phyloP scores from a whole-genome alignment of 2,797 vertebrate genomes.

The Trichosurus vulpecula region DNA sequence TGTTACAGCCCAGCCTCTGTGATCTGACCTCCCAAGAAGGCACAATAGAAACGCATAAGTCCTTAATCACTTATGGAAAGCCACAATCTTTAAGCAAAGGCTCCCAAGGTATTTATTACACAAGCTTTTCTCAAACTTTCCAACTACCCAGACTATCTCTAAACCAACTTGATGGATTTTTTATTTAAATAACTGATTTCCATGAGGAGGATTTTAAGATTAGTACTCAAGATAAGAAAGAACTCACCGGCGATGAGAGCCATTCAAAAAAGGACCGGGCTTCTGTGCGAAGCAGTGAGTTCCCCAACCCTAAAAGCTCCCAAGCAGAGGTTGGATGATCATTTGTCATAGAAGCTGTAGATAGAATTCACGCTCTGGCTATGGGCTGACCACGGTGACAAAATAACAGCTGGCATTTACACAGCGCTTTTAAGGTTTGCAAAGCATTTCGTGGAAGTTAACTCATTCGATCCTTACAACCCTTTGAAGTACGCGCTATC shows the following conservation, averaged over 20 bases:
- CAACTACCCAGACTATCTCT: background rate
- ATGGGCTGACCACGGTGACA: background rate
- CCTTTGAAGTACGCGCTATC: background rate
- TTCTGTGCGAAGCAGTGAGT: background rate
- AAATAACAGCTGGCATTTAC: background rate
- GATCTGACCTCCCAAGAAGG: constrained; percentile 7
- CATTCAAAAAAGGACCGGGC: background rate
- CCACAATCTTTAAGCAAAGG: constrained; percentile 2
- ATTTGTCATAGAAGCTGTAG: background rate
- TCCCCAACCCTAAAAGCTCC: background rate
- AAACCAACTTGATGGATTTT: background rate
- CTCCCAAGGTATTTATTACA: background rate
- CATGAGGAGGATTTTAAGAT: background rate
- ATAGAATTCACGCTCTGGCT: background rate
- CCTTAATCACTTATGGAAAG: background rate
- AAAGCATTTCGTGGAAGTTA: too few relatives aligned
- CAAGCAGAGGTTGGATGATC: background rate
- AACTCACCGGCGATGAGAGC: background rate
- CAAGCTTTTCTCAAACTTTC: background rate
- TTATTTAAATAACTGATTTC: constrained; percentile 7
- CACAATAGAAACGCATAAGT: background rate
- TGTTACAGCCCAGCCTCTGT: constrained; percentile 21
- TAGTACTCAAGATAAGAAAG: background rate
- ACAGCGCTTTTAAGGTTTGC: background rate
- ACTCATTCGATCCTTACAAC: background rate